Evolutionary conservation across 2,888 invertebrate species (phyloP).

Genomic region (Eupithecia exiguata): DNA sequence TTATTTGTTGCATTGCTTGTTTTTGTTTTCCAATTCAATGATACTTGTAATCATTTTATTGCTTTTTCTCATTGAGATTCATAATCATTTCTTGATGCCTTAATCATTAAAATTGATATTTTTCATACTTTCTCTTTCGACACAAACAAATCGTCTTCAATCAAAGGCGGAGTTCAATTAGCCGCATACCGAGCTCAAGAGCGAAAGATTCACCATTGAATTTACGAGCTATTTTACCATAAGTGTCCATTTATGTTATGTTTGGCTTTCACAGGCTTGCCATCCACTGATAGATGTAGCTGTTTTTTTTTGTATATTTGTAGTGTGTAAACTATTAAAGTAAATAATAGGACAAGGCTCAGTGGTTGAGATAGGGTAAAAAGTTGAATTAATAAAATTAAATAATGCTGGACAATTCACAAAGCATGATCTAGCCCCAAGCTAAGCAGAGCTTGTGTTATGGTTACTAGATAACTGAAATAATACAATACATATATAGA

Average conservation of each 20-base stretch:
- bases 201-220: conserved; percentile 25
- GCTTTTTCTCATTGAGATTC: background rate
- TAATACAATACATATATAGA: no score
- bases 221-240: conserved; percentile 28
- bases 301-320: background rate
- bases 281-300: background rate
- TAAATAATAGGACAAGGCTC: background rate
- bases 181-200: conserved; percentile 24
- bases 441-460: no score
- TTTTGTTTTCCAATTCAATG: background rate
- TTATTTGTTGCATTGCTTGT: background rate
- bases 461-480: no score
- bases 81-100: background rate
- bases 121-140: conserved; percentile 24
- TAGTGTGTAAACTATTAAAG: background rate
- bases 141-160: conserved; percentile 27
- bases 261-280: conserved; percentile 40
- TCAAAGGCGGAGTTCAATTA: conserved; percentile 38
- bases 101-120: conserved; percentile 7
- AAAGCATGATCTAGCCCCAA: no score
- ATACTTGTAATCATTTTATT: background rate
- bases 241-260: conserved; percentile 41
- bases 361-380: background rate
- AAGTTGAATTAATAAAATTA: no score
- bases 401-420: no score